Conservation (phyloP, 2,888 invertebrate genomes). For the Drosophila macrospina region DNA sequence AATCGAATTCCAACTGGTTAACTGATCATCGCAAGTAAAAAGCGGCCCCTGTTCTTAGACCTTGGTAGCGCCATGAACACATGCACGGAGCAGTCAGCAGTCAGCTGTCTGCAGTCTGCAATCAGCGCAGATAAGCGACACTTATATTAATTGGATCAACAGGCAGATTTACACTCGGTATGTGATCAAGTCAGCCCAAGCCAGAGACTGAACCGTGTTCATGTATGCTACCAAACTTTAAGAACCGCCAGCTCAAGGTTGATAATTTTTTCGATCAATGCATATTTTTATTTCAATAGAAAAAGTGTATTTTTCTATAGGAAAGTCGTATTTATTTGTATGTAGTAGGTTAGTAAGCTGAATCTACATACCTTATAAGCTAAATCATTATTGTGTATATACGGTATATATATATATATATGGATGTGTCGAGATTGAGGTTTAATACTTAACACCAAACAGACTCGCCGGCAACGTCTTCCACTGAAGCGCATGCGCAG, state of each 20-base stretch:
- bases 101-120: background rate
- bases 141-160: slow-evolving; percentile 1
- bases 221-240: slow-evolving; percentile 78
- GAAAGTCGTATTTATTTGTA: slow-evolving; percentile 66
- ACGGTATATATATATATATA: slow-evolving; percentile 14
- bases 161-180: background rate
- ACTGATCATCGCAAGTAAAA: slow-evolving; percentile 67
- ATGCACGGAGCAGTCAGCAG: slow-evolving; percentile 17
- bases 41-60: slow-evolving; percentile 74
- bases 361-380: slow-evolving; percentile 75
- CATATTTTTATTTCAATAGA: slow-evolving; percentile 79
- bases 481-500: slow-evolving; percentile 59
- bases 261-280: slow-evolving; percentile 49
- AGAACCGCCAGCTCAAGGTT: slow-evolving; percentile 78
- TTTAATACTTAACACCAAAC: slow-evolving; percentile 66
- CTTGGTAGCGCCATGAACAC: slow-evolving; percentile 70
- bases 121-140: slow-evolving; percentile 2
- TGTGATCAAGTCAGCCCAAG: background rate
- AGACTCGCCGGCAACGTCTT: slow-evolving; percentile 18
- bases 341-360: slow-evolving; percentile 51
- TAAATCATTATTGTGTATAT: slow-evolving; percentile 50
- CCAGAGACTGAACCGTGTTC: slow-evolving; percentile 21
- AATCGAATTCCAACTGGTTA: background rate
- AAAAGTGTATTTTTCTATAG: slow-evolving; percentile 37
- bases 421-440: slow-evolving; percentile 36